phyloP scores from a whole-genome alignment of 2,797 vertebrate genomes.

The Xiphorhynchus erythropygius region DNA sequence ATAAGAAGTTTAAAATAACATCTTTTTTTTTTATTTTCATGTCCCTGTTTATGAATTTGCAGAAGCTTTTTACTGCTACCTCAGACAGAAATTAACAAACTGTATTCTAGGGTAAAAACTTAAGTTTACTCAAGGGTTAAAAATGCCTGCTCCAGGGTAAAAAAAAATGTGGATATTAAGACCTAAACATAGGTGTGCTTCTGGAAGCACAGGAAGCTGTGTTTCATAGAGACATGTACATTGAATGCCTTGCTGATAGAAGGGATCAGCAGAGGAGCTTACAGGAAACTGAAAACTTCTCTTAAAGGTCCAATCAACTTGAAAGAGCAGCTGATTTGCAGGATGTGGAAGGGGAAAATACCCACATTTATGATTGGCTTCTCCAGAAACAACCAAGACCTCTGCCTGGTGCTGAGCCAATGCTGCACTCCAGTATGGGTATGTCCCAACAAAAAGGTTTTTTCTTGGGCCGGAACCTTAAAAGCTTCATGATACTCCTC shows the following conservation, averaged over 20 bases:
- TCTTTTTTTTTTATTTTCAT: background rate
- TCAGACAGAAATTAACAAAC: background rate
- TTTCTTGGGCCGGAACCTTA: background rate
- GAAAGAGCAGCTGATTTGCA: background rate
- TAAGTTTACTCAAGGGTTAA: background rate
- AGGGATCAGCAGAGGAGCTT: background rate
- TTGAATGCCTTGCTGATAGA: background rate
- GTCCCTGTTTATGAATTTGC: background rate
- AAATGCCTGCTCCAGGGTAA: background rate
- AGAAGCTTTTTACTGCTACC: background rate
- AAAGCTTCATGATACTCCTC: background rate
- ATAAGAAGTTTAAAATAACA: background rate
- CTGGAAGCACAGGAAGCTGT: background rate
- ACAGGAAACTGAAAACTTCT: background rate
- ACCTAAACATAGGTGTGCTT: background rate
- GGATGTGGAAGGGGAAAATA: background rate
- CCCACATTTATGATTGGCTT: background rate
- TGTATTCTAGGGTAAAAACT: background rate
- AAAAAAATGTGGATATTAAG: background rate
- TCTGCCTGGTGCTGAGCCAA: background rate
- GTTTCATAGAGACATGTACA: background rate
- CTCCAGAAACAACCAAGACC: background rate
- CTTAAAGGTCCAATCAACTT: background rate
- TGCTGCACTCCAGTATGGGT: background rate
- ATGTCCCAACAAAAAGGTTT: background rate